These are phyloP conservation scores for Halcyon leucocephala DNA, from an alignment of 2,797 vertebrate genomes.

Conservation along the genomic window DNA sequence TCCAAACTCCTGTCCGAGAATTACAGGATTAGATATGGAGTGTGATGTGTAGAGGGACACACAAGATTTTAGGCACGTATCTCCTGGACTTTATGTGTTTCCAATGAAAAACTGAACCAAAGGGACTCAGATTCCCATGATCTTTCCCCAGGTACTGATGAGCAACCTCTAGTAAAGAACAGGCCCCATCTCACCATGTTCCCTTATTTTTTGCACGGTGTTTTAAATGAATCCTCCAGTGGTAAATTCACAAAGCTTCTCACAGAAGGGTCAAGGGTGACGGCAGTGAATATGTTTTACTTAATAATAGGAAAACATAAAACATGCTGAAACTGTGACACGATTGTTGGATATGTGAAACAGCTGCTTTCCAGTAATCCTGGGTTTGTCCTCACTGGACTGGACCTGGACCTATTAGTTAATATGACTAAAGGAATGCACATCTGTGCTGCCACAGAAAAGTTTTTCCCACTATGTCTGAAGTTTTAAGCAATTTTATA, in stretches of 20 bases:
- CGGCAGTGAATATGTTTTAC: fast-evolving
- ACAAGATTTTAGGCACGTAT: fast-evolving
- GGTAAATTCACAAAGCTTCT: neutral
- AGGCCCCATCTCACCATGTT: neutral
- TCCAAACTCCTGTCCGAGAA: neutral
- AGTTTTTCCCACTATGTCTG: neutral
- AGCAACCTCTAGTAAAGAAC: neutral
- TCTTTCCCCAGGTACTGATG: neutral
- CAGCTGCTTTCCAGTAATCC: neutral
- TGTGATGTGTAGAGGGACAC: neutral
- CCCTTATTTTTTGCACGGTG: neutral
- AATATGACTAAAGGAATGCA: neutral
- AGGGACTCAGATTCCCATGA: neutral
- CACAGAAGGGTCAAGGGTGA: neutral
- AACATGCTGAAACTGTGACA: neutral
- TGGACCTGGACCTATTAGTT: neutral
- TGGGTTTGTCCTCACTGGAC: neutral
- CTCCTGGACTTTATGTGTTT: neutral
- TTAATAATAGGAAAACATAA: neutral
- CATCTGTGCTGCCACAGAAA: neutral
- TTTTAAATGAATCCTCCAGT: neutral
- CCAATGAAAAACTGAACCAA: neutral
- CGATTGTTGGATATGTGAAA: neutral
- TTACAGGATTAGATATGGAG: neutral
- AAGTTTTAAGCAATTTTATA: neutral